phyloP scores from a whole-genome alignment of 2,113 vertebrate species.

The Apodemus speciosus region DNA sequence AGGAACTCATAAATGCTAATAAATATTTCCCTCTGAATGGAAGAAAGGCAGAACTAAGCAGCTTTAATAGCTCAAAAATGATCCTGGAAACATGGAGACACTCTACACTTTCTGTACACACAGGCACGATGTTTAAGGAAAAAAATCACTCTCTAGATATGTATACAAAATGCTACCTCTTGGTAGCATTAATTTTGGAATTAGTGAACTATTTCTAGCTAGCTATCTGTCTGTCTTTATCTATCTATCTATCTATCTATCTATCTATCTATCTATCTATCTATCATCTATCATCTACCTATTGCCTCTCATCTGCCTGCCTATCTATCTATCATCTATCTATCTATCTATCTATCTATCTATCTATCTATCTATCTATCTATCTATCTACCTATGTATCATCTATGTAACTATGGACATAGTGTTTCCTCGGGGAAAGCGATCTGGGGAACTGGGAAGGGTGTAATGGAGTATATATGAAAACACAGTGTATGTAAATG shows the following conservation, averaged over 20 bases:
- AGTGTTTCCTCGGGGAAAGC: neutral
- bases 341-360: neutral
- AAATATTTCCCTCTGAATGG: conserved; percentile 19
- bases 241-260: neutral
- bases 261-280: neutral
- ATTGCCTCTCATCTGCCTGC: too few species aligned
- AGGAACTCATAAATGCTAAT: conserved; percentile 26
- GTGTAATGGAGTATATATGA: neutral
- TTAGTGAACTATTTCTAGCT: neutral
- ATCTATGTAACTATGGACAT: neutral
- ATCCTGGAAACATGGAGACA: neutral
- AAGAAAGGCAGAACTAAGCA: neutral
- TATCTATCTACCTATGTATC: too few species aligned
- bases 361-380: too few species aligned
- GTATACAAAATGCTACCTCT: neutral
- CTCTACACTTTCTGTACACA: neutral
- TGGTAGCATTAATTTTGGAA: neutral
- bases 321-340: neutral
- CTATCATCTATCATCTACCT: neutral
- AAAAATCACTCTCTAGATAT: neutral
- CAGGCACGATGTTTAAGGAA: neutral
- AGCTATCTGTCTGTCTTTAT: too few species aligned
- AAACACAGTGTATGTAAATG: neutral
- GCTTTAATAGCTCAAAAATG: neutral
- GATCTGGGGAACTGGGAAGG: neutral